Evolutionary conservation across 64 coral and sea anemone genomes (phyloP).

Genomic region (Montipora efflorescens): DNA sequence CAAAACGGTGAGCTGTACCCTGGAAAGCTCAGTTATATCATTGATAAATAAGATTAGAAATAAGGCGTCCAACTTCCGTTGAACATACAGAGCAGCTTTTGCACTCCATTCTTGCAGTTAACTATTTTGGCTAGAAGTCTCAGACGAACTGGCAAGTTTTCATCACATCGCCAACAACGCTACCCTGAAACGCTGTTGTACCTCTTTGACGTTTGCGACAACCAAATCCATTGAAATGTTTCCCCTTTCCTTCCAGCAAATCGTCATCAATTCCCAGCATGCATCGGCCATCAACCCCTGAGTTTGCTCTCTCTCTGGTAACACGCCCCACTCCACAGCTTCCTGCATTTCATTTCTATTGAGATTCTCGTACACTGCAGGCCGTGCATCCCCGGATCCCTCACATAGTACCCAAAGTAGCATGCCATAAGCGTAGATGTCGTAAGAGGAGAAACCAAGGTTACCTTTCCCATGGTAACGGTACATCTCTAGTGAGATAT

Average conservation of each 20-base stretch:
- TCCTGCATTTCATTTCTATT: slow-evolving; percentile 19
- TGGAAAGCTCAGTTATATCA: too few species aligned
- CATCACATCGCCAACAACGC: too few species aligned
- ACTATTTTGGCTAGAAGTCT: too few species aligned
- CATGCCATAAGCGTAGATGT: slow-evolving; percentile 72
- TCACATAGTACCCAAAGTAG: slow-evolving; percentile 65
- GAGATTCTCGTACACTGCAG: slow-evolving; percentile 16
- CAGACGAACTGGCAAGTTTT: too few species aligned
- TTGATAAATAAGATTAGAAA: too few species aligned
- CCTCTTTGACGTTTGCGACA: background rate
- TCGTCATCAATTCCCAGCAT: slow-evolving; percentile 53
- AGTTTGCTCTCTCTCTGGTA: slow-evolving; percentile 28
- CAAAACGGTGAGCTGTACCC: too few species aligned
- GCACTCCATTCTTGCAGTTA: too few species aligned
- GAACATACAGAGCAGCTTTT: too few species aligned
- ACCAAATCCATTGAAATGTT: background rate
- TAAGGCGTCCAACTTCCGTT: too few species aligned
- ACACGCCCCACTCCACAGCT: slow-evolving; percentile 7
- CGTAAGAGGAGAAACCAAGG: slow-evolving; percentile 26
- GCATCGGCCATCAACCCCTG: slow-evolving; percentile 28
- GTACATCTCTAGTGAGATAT: slow-evolving; percentile 78
- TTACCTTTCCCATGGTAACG: background rate
- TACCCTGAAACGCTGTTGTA: background rate
- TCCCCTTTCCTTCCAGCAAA: slow-evolving; percentile 34
- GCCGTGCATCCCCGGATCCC: slow-evolving; percentile 36